Conservation (phyloP, 35 echinoderm and acorn worm species). For the Stichopus chloronotus region DNA sequence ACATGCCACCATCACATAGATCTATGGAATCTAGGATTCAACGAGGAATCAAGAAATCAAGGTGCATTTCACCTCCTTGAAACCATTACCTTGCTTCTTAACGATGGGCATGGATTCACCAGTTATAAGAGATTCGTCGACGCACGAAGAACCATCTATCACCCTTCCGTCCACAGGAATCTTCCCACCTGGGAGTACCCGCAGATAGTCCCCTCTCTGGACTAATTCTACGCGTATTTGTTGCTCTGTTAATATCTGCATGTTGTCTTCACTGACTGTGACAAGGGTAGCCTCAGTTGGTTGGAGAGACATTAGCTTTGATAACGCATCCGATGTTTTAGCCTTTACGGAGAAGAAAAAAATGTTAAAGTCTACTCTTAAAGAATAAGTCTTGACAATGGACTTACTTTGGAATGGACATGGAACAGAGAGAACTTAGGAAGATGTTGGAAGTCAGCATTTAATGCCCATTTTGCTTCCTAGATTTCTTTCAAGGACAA, state of each 20-base stretch:
- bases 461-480: background rate
- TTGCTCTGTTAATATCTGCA: conserved; percentile 64
- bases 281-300: conserved; percentile 87
- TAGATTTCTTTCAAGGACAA: too few relatives aligned
- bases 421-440: background rate
- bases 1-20: too few relatives aligned
- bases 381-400: background rate
- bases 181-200: conserved; percentile 90
- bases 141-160: conserved; percentile 80
- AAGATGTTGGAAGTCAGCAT: background rate
- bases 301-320: conserved; percentile 96
- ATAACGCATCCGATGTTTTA: conserved; percentile 95
- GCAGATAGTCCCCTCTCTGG: conserved; percentile 73
- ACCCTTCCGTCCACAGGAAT: conserved; percentile 97
- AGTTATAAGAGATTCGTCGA: conserved; percentile 93
- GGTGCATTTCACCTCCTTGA: too few relatives aligned
- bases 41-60: too few relatives aligned
- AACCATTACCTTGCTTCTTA: conserved; percentile 86
- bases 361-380: background rate
- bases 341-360: conserved; percentile 56
- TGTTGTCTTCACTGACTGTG: conserved; percentile 67
- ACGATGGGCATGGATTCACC: conserved; percentile 98
- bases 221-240: conserved; percentile 90
- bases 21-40: too few relatives aligned
- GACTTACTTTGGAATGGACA: background rate